A percentile compares a stretch with the other conserved stretches of the same genome.
phyloP scores from a whole-genome alignment of 2,797 vertebrate species.

The Myotis pilosus region DNA sequence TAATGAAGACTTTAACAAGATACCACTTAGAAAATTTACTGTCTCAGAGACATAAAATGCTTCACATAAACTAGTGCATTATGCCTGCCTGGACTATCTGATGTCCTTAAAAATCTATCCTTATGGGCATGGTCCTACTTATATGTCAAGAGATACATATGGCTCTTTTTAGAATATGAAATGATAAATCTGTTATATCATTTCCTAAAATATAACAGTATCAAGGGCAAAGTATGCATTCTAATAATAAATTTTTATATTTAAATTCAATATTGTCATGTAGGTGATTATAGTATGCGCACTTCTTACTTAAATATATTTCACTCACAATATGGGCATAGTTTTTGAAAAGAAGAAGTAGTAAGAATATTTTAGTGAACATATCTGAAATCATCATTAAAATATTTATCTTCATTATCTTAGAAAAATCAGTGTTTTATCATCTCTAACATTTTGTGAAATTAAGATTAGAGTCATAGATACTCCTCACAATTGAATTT shows the following conservation, averaged over 20 bases:
- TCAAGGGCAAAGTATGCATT: not conserved
- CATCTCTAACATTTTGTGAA: slow-evolving; percentile 24
- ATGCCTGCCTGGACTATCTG: not conserved
- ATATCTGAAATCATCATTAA: not conserved
- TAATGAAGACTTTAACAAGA: slow-evolving; percentile 43
- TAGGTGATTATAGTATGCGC: not conserved
- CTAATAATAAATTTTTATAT: slow-evolving; percentile 20
- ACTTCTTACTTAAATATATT: slow-evolving; percentile 16
- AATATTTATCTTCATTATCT: not conserved
- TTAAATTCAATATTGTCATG: not conserved
- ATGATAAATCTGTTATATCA: not conserved
- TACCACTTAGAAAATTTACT: slow-evolving; percentile 38
- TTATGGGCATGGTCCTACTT: not conserved
- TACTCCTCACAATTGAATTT: not conserved
- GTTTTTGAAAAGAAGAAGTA: slow-evolving; percentile 38
- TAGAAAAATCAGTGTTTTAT: not conserved
- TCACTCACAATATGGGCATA: not conserved
- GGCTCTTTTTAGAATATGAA: slow-evolving; percentile 11
- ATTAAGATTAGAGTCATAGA: not conserved
- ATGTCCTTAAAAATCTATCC: not conserved
- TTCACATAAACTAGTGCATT: not conserved
- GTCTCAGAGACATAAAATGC: not conserved
- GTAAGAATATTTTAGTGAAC: not conserved
- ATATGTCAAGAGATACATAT: not conserved
- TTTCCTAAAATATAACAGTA: not conserved